Base-by-base conservation (phyloP, 2,888 invertebrate genomes). In the Pyrocoelia pectoralis region DNA sequence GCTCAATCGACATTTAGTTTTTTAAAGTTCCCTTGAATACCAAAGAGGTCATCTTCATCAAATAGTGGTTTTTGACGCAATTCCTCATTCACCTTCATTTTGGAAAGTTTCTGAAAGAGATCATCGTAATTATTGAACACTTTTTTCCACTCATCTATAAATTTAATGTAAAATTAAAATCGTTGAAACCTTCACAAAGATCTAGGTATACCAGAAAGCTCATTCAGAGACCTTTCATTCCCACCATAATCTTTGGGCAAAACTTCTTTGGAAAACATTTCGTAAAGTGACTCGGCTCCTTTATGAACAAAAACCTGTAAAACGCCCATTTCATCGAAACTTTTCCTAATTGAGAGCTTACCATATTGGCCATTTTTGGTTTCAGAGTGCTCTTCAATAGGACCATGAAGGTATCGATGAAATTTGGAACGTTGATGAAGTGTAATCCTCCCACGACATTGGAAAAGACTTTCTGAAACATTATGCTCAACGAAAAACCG, bases 401-500 rank as follows among this genome's bases (percentile, higher is more conserved):
- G 6, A 70, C 77, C 0, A 83, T 65, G 6, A 76, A 51, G 0
- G 81, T 67, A 18, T 81, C 79, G 13, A 73, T 55, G 0, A 80
- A 72, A 1, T 74, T 69, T 0, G 82, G 82, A 0, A 81, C 77
- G 58, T 84, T 84, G 0, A 86, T 55, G 0, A 84, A 69, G 65
- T 86, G 84, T 8, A 85, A 80, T 0, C 78, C 79, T 18, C 78
- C 76, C 0, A 85, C 72, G 55, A 81, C 78, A 2, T 80, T 72
- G 0, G 83, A 82, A 9, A 81, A 77, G 0, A 84, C 84, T 71
- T 84, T 84, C 86, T 86, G 74, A 29, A 82, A 81, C n/a, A 52
- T 14, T 59, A n/a, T n/a, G n/a, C n/a, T n/a, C n/a, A n/a, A n/a
- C n/a, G n/a, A n/a, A n/a, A n/a, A n/a, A n/a, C n/a, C n/a, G n/a